Conservation (phyloP, 2,797 vertebrate genomes). For the Eutrigla gurnardus region DNA sequence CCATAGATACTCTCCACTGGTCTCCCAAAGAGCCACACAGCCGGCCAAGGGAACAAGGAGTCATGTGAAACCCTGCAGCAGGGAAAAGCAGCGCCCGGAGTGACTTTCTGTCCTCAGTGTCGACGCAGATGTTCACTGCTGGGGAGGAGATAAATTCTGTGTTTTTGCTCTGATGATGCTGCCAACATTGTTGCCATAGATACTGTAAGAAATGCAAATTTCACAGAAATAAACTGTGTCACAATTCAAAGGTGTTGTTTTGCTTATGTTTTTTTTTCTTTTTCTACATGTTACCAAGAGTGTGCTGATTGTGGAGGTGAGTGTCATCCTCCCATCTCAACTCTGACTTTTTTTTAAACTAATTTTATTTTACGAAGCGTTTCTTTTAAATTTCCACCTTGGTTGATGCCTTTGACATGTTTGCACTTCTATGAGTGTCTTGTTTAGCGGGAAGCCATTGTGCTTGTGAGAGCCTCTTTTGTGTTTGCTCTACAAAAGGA, state of each 20-base stretch:
- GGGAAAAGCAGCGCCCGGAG: constrained; percentile 44
- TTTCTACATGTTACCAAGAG: constrained; percentile 64
- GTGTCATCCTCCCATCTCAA: constrained; percentile 23
- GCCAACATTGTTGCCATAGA: constrained; percentile 64
- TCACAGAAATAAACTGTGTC: constrained; percentile 29
- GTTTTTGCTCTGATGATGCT: constrained; percentile 48
- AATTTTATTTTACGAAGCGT: background rate
- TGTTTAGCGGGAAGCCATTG: constrained; percentile 9
- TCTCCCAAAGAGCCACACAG: constrained; percentile 70
- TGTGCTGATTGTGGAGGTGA: constrained; percentile 82
- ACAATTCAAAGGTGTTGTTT: constrained; percentile 30
- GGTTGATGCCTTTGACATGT: constrained; percentile 19
- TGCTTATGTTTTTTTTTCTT: constrained; percentile 38
- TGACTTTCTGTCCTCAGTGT: constrained; percentile 57
- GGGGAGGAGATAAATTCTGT: constrained; percentile 56
- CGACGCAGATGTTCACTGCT: constrained; percentile 67
- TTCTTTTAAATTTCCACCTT: background rate
- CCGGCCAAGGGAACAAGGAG: constrained; percentile 59
- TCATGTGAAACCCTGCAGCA: constrained; percentile 55
- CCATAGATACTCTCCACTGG: constrained; percentile 68
- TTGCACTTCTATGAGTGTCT: background rate
- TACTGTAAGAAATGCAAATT: constrained; percentile 48
- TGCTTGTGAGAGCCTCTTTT: constrained; percentile 8
- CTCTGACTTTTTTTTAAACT: too few relatives aligned
- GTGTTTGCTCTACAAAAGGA: background rate